These are phyloP conservation scores for Esox masquinongy DNA, from an alignment of 2,797 vertebrate species.

Conservation along the genomic window DNA sequence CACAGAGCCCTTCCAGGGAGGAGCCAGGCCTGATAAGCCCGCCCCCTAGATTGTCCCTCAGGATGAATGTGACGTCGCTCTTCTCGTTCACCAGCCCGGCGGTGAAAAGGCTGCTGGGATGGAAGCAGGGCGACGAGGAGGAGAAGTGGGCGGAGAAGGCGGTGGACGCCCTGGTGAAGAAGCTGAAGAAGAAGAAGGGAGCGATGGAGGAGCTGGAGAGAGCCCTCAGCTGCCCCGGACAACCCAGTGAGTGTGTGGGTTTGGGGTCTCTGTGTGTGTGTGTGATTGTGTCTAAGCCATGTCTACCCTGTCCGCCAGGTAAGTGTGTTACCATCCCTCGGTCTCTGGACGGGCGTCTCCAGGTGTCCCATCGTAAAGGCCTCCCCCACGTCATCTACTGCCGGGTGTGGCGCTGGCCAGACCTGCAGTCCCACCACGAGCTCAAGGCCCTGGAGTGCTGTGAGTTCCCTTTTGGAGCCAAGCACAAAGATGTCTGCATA, in stretches of 20 bases:
- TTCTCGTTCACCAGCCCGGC: constrained; percentile 84
- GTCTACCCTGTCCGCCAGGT: background rate
- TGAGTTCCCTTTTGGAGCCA: constrained; percentile 80
- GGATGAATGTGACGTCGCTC: constrained; percentile 80
- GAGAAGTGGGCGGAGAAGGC: constrained; percentile 85
- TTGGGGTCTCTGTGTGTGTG: background rate
- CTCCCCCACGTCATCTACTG: constrained; percentile 83
- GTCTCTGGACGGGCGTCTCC: constrained; percentile 78
- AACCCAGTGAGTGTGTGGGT: constrained; percentile 62
- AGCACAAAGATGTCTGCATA: constrained; percentile 85
- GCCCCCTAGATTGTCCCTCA: background rate
- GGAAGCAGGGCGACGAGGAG: constrained; percentile 82
- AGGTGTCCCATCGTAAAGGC: constrained; percentile 81
- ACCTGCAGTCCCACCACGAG: constrained; percentile 83
- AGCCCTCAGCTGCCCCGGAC: constrained; percentile 79
- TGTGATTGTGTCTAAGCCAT: background rate
- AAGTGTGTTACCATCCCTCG: constrained; percentile 82
- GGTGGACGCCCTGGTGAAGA: constrained; percentile 81
- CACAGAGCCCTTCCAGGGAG: too few species aligned
- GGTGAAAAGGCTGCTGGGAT: constrained; percentile 80
- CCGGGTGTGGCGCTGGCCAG: constrained; percentile 82
- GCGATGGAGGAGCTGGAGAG: constrained; percentile 83
- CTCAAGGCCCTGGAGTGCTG: constrained; percentile 82
- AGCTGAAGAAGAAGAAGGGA: constrained; percentile 83
- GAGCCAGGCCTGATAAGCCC: background rate